A percentile compares a stretch with the other conserved stretches of the same genome.
Evolutionary conservation across 2,888 invertebrate species (phyloP).

Genomic region (Eretmocerus hayati): DNA sequence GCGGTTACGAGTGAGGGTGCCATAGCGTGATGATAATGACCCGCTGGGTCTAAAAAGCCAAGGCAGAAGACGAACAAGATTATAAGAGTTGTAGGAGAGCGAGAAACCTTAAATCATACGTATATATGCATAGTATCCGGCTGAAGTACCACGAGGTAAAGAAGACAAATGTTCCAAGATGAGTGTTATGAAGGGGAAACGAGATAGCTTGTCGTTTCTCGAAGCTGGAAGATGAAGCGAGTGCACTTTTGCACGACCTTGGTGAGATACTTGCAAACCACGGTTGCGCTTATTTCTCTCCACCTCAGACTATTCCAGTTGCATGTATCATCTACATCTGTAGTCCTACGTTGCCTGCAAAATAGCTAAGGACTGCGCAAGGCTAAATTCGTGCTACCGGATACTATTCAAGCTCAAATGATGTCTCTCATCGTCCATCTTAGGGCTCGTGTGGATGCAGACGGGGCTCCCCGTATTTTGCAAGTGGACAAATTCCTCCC

Average conservation of each 20-base stretch:
- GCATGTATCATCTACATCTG: neutral
- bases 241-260: neutral
- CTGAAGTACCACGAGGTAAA: conserved; percentile 37
- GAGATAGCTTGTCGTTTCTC: conserved; percentile 34
- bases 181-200: conserved; percentile 42
- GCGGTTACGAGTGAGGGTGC: too few relatives aligned
- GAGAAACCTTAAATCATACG: conserved; percentile 38
- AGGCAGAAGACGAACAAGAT: too few relatives aligned
- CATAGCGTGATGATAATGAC: too few relatives aligned
- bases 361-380: conserved; percentile 1
- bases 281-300: neutral
- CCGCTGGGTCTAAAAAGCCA: too few relatives aligned
- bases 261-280: conserved; percentile 8
- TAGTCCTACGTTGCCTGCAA: neutral
- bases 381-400: neutral
- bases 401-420: neutral
- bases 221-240: neutral
- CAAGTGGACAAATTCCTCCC: too few relatives aligned
- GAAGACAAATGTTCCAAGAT: conserved; percentile 38
- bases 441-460: too few relatives aligned
- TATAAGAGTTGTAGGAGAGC: too few relatives aligned
- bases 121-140: conserved; percentile 32
- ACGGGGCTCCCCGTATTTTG: too few relatives aligned
- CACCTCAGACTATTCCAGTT: neutral
- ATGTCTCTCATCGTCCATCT: too few relatives aligned